These are phyloP conservation scores for Hypothenemus hampei DNA, from an alignment of 1,140 invertebrate species.

Conservation along the genomic window DNA sequence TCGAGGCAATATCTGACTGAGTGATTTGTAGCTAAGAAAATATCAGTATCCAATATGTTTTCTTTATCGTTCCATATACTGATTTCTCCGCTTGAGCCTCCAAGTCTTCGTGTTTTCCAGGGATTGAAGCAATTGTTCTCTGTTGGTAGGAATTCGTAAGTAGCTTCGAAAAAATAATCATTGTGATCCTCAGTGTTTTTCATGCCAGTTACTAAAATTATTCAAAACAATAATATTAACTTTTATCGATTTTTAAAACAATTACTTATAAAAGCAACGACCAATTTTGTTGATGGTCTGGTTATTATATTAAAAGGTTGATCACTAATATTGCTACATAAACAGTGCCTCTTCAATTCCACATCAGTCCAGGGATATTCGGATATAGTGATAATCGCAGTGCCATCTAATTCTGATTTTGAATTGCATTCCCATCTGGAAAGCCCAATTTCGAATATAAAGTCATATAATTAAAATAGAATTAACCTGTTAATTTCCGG, in stretches of 20 bases:
- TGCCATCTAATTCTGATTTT: slow-evolving; percentile 44
- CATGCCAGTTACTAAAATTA: slow-evolving; percentile 63
- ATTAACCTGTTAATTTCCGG: slow-evolving; percentile 40
- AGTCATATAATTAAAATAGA: not conserved
- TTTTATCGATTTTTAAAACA: not conserved
- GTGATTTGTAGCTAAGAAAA: not conserved
- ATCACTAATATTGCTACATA: slow-evolving; percentile 66
- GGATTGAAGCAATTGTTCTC: slow-evolving; percentile 55
- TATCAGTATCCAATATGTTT: slow-evolving; percentile 24
- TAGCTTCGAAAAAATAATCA: slow-evolving; percentile 75
- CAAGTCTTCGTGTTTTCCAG: slow-evolving; percentile 58
- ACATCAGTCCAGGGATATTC: slow-evolving; percentile 71
- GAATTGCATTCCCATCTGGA: slow-evolving; percentile 58
- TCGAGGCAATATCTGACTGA: slow-evolving; percentile 53
- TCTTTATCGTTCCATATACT: slow-evolving; percentile 43
- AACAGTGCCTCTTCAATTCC: slow-evolving; percentile 63
- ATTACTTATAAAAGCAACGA: slow-evolving; percentile 59
- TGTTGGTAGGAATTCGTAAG: slow-evolving; percentile 64
- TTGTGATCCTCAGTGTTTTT: slow-evolving; percentile 76
- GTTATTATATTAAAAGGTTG: slow-evolving; percentile 55
- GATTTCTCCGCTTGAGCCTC: slow-evolving; percentile 68
- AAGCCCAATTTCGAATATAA: slow-evolving; percentile 41
- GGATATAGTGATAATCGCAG: slow-evolving; percentile 60
- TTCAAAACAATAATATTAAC: not conserved
- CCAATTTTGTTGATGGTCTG: slow-evolving; percentile 61